A percentile compares a stretch with the other conserved stretches of the same genome.
Conservation (phyloP, 2,113 vertebrate species). For the Solenodon paradoxus region DNA sequence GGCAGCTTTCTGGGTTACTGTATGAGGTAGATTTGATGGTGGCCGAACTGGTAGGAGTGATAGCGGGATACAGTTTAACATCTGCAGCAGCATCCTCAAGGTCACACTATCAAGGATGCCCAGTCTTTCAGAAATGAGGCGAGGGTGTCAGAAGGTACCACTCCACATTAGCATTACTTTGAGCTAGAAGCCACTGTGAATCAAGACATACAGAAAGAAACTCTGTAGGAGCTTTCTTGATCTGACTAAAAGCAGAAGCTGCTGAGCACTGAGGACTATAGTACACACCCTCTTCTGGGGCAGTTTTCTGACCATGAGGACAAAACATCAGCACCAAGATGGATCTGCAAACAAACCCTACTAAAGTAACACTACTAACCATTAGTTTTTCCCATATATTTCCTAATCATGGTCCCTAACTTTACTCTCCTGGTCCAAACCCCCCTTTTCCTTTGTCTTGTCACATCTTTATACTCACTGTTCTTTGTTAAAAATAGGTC, state of each 20-base stretch:
- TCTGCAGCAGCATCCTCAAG: neutral
- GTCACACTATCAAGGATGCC: neutral
- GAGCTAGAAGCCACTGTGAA: neutral
- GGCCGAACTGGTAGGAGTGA: fast-evolving
- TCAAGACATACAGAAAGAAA: neutral
- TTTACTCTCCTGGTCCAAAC: neutral
- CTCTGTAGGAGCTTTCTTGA: neutral
- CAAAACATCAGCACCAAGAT: neutral
- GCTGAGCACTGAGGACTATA: neutral
- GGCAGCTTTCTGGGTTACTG: neutral
- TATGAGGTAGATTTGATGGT: fast-evolving
- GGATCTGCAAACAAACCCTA: neutral
- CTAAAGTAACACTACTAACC: neutral
- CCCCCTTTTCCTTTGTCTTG: neutral
- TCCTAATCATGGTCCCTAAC: neutral
- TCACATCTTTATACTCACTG: neutral
- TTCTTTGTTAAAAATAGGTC: neutral
- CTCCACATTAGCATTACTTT: neutral
- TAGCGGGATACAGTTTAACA: fast-evolving
- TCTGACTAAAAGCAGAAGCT: neutral
- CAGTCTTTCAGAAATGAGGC: neutral
- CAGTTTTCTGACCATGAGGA: neutral
- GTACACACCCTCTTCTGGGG: neutral
- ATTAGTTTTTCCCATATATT: no score
- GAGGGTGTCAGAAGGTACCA: neutral